Percentiles rank a stretch among this genome's conserved stretches.
Conservation (phyloP, 64 coral and sea anemone genomes). For the Orbicella faveolata region DNA sequence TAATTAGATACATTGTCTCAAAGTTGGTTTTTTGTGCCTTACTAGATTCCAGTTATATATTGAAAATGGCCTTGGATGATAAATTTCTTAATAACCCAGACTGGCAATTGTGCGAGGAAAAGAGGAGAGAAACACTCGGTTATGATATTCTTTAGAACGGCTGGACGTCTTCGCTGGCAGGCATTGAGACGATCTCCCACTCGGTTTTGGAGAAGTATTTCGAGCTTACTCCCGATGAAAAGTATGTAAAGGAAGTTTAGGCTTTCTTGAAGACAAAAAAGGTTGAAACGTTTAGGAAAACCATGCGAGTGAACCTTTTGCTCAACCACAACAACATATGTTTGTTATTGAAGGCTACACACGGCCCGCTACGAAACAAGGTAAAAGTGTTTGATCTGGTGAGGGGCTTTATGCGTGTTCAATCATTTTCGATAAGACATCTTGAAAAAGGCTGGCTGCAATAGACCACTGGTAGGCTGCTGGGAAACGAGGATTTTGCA, state of each 20-base stretch:
- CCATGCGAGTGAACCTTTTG: constrained; percentile 15
- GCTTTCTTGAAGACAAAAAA: constrained; percentile 47
- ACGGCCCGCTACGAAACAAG: constrained; percentile 59
- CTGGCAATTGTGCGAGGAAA: constrained; percentile 7
- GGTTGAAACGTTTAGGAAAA: constrained; percentile 30
- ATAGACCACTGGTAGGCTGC: constrained; percentile 44
- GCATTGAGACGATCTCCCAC: constrained; percentile 23
- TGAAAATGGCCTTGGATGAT: neutral
- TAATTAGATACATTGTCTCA: neutral
- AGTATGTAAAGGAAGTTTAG: constrained; percentile 16
- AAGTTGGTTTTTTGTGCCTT: neutral
- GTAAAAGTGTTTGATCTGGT: constrained; percentile 42
- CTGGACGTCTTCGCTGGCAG: neutral
- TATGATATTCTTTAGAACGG: no score
- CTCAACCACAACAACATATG: constrained; percentile 10
- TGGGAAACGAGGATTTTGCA: neutral
- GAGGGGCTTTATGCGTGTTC: constrained; percentile 31
- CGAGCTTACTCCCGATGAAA: neutral
- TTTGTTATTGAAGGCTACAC: constrained; percentile 54
- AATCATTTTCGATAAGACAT: neutral
- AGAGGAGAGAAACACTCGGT: neutral
- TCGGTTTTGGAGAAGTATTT: constrained; percentile 43
- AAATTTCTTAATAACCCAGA: constrained; percentile 14
- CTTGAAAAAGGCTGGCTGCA: constrained; percentile 36
- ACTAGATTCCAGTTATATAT: constrained; percentile 29